Evolutionary conservation across 2,113 vertebrate genomes (phyloP), one percentile per base, ranked within the genome.

Genomic region (Rhagologus leucostigma): DNA sequence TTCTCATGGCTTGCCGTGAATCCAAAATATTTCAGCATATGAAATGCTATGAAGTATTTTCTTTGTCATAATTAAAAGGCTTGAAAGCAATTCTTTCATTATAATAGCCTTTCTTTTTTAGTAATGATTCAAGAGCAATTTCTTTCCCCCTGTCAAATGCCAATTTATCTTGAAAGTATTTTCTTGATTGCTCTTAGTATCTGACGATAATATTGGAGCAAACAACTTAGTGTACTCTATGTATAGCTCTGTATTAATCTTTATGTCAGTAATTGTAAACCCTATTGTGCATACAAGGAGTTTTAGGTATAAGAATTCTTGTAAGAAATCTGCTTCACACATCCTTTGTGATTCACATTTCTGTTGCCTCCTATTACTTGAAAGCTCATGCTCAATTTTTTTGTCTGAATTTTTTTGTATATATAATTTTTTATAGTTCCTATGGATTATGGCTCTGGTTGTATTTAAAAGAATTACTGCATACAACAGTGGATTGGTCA

Each of bases 1-100:
- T 70, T 92, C 39, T 64, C 15, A 23, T 14, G 13, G 46, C 37
- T 63, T 56, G 15, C 60, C 50, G 41, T 3, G 3, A 84, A 70
- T 68, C 44, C 41, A 67, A 81, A 85, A 63, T 50, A 29, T 87
- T 89, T 90, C 84, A 75, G 56, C 16, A 29, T 56, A 16, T 44
- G 42, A 70, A 56, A 63, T 63, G 6, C 22, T 74, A 16, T 49
- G 29, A 84, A 68, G 46, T 67, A 70, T 92, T 91, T 91, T 78
- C 37, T 30, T 57, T 30, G 33, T 87, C 50, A 59, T 89, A 71
- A 92, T 91, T 65, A 91, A 50, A 93, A 42, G 50, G 37, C 52
- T 69, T 78, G 79, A 74, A 96, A 96, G 84, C 35, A 73, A 47
- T 68, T 93, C 53, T 88, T 95, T 87, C 42, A 63, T 67, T 85